Evolutionary conservation across 2,113 vertebrate species (phyloP).

Genomic region (Poecilia latipinna): DNA sequence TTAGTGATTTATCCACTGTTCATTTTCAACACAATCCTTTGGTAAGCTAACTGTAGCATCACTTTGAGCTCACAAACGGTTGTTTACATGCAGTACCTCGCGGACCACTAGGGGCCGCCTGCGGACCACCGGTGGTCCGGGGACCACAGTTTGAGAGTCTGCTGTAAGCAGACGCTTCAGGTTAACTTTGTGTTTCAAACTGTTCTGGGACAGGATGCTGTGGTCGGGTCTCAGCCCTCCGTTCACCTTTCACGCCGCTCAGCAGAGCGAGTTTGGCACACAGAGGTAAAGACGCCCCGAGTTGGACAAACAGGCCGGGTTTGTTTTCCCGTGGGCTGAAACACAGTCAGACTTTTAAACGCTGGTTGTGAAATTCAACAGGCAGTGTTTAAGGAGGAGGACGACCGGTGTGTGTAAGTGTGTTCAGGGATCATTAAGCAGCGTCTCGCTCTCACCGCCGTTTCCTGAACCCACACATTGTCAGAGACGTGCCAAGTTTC

Average conservation of each 20-base stretch:
- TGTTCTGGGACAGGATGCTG: conserved; percentile 76
- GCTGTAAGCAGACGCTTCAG: not conserved
- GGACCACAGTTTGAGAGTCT: too few relatives aligned
- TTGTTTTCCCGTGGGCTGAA: conserved; percentile 66
- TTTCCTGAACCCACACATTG: conserved; percentile 62
- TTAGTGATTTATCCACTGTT: too few relatives aligned
- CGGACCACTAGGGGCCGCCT: too few relatives aligned
- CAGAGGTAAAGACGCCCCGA: conserved; percentile 5
- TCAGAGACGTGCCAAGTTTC: conserved; percentile 58
- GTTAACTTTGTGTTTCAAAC: conserved; percentile 78
- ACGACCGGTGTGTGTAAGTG: conserved; percentile 50
- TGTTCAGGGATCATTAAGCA: conserved; percentile 58
- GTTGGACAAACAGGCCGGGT: conserved; percentile 60
- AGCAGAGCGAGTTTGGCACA: conserved; percentile 4
- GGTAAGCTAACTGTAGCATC: too few relatives aligned
- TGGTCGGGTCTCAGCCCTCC: conserved; percentile 36
- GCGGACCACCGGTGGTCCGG: too few relatives aligned
- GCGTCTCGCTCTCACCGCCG: conserved; percentile 52
- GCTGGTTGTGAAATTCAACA: conserved; percentile 84
- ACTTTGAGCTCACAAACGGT: too few relatives aligned
- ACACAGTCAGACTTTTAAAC: conserved; percentile 63
- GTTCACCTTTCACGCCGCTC: conserved; percentile 22
- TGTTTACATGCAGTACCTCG: too few relatives aligned
- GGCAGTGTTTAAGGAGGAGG: conserved; percentile 71
- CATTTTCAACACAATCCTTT: too few relatives aligned